These are phyloP conservation scores for Galleria mellonella DNA, from an alignment of 1,140 invertebrate species.

Conservation along the genomic window DNA sequence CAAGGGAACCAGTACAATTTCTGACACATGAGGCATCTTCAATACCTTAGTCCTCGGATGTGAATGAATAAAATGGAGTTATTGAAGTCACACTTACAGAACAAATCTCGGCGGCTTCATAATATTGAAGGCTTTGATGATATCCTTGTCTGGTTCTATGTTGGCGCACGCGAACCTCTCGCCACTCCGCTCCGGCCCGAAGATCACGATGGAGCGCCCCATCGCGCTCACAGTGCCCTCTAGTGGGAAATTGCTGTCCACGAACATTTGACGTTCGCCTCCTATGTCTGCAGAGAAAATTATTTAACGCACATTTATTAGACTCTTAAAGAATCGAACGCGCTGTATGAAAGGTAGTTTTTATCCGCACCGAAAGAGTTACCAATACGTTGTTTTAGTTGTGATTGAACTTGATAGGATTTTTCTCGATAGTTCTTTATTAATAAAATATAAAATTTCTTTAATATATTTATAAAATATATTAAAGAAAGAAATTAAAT, in stretches of 20 bases:
- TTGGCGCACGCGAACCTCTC: constrained; percentile 92
- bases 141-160: constrained; percentile 92
- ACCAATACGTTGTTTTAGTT: too few species aligned
- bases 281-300: constrained; percentile 78
- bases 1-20: too few species aligned
- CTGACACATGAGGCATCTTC: too few species aligned
- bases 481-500: too few species aligned
- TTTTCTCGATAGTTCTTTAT: too few species aligned
- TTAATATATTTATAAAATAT: too few species aligned
- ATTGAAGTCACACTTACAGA: constrained; percentile 77
- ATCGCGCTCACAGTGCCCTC: constrained; percentile 85
- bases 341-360: too few species aligned
- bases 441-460: too few species aligned
- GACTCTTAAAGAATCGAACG: neutral
- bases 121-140: constrained; percentile 92
- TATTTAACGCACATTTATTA: neutral
- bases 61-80: too few species aligned
- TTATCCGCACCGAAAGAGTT: too few species aligned
- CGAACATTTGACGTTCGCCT: constrained; percentile 83
- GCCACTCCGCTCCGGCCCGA: constrained; percentile 81
- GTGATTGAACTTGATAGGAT: too few species aligned
- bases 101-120: constrained; percentile 91
- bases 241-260: constrained; percentile 92
- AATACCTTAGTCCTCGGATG: too few species aligned
- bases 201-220: constrained; percentile 90